Evolutionary conservation across 1,140 invertebrate species (phyloP).

Genomic region (Diprion similis): DNA sequence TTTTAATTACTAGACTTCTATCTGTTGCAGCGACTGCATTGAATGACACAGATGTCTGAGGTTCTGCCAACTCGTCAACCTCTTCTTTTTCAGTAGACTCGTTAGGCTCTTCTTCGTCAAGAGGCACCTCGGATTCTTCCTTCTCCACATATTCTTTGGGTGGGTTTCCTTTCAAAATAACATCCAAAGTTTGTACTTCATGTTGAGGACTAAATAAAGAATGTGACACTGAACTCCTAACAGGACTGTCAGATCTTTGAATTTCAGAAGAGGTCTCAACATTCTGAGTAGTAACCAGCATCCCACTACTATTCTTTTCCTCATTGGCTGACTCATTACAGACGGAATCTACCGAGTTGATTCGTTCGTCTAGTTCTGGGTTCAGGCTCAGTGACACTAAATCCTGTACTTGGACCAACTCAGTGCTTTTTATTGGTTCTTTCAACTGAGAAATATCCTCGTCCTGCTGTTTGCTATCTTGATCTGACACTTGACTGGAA

Average conservation of each 20-base stretch:
- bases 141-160: conserved; percentile 27
- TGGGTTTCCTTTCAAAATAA: conserved; percentile 5
- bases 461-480: not conserved
- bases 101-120: conserved; percentile 16
- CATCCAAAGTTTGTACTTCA: conserved; percentile 27
- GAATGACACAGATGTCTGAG: conserved; percentile 38
- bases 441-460: not conserved
- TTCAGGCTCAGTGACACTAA: conserved; percentile 12
- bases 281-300: not conserved
- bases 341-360: not conserved
- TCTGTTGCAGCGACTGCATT: conserved; percentile 47
- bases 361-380: not conserved
- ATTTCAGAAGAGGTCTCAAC: conserved; percentile 23
- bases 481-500: not conserved
- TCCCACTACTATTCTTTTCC: conserved; percentile 21
- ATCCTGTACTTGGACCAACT: conserved; percentile 27
- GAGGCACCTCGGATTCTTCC: conserved; percentile 23
- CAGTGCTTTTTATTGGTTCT: conserved; percentile 21
- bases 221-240: conserved; percentile 27
- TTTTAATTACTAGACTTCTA: conserved; percentile 57
- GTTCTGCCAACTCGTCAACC: conserved; percentile 28
- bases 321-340: conserved; percentile 27
- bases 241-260: conserved; percentile 28
- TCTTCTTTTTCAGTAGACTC: conserved; percentile 11
- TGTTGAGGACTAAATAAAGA: conserved; percentile 43